Evolutionary conservation across 2,113 vertebrate genomes (phyloP), one percentile per base, ranked within the genome.

Genomic region (Cynopterus brachyotis): DNA sequence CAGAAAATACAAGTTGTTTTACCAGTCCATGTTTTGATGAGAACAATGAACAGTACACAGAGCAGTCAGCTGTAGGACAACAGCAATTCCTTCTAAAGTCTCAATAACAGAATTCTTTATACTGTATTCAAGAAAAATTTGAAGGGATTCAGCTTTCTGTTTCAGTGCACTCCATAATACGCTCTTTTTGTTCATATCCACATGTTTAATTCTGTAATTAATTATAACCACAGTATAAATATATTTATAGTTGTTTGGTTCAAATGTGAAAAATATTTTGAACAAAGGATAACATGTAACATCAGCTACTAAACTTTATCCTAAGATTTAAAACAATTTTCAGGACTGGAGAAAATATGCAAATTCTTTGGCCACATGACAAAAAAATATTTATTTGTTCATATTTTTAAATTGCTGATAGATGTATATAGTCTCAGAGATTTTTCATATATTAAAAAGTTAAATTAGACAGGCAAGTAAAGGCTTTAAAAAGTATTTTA

Each of bases 1-100:
- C 75, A 90, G 75, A 83, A 97, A 95, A 87, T 42, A 55, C 47
- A 91, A 94, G 64, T 70, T 47, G 30, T 82, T 97, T 98, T 98
- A 99, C 98, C 98, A 95, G 94, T 69, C 35, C 35, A 69, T 53
- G 67, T 96, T 78, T 91, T 97, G 92, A 45, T 75, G 89, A 80
- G 96, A 97, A 85, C 97, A 98, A 53, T 98, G 98, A 96, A 98
- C 98, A 57, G 97, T 98, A 96, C 99, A 99, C n/a, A 99, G 94
- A 76, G 99, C 99, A 67, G 99, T 98, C 76, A 99, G 98, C 22
- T 97, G 99, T 66, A 99, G 93, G 86, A 99, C 97, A 60, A 98
- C 95, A 79, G 98, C 90, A 6, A 99, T 92, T 59, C 99, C 99
- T 97, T 99, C 97, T 69, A 99, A 95, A 15, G 96, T 88, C 62